Evolutionary conservation across 1,140 invertebrate genomes (phyloP), one percentile per base, ranked within the genome.

Genomic region (Conopomorpha cramerella): DNA sequence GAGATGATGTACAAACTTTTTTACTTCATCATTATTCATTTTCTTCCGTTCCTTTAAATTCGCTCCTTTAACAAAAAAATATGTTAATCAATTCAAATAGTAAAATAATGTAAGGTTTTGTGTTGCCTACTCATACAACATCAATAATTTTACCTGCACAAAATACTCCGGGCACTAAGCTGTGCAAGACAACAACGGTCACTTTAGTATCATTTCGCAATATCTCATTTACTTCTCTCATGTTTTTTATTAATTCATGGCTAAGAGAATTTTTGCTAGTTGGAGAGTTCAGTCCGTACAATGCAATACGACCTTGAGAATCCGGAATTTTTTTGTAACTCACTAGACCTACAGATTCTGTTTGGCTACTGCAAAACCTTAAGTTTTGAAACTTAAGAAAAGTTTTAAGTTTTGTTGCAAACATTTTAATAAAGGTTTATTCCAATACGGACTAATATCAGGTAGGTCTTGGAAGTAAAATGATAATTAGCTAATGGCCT

Each of bases 41-140:
- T 82, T 82, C 1, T 84, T 76, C 44, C 97, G 79, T 68, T 99
- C 96, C 58, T 97, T 96, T 17, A 99, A 81, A 81, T 99, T 96
- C 12, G 97, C 97, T 16, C 97, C 89, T 65, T 66, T 46, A 87
- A 91, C 91, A 30, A 11, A 31, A 38, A 25, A 2, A 4, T 2
- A 4, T 23, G 32, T n/a, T n/a, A 16, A 37, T 15, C 89, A 92
- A 43, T 23, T n/a, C 18, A 23, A 16, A 19, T 38, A 39, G 23
- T 34, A 38, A 23, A 23, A 4, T 10, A 6, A 23, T 23, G 19
- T 23, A 23, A 23, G 10, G 4, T 6, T 23, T 23, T 23, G n/a
- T n/a, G n/a, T n/a, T n/a, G n/a, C n/a, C n/a, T n/a, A n/a, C n/a
- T n/a, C n/a, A n/a, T 17, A 16, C 32, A 38, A 34, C 25, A 31